A percentile compares a stretch with the other conserved stretches of the same genome.
phyloP scores from a whole-genome alignment of 2,797 vertebrate genomes.

The Cetoscarus ocellatus region DNA sequence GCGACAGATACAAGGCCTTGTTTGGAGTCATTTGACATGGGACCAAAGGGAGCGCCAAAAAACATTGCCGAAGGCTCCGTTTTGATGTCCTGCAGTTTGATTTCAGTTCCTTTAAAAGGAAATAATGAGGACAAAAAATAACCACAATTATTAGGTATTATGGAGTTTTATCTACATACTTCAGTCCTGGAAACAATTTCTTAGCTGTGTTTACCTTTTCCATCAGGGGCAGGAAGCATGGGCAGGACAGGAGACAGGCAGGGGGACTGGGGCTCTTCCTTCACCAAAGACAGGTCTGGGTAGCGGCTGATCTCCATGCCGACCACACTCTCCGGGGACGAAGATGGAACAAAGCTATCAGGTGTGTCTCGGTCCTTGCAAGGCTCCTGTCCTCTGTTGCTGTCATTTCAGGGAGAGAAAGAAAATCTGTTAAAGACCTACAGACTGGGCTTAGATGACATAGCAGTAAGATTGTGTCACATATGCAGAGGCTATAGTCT shows the following conservation, averaged over 20 bases:
- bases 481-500: no score
- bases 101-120: constrained; percentile 86
- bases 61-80: constrained; percentile 89
- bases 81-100: constrained; percentile 92
- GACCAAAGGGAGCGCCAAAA: constrained; percentile 89
- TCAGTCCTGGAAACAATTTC: constrained; percentile 11
- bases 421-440: constrained; percentile 16
- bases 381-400: constrained; percentile 91
- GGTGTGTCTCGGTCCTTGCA: constrained; percentile 95
- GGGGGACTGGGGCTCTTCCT: constrained; percentile 93
- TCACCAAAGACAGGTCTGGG: constrained; percentile 93
- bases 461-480: no score
- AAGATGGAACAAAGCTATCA: constrained; percentile 98
- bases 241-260: constrained; percentile 94
- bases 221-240: constrained; percentile 91
- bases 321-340: constrained; percentile 97
- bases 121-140: neutral
- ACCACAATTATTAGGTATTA: neutral
- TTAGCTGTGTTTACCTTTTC: constrained; percentile 87
- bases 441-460: no score
- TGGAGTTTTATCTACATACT: neutral
- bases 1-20: constrained; percentile 97
- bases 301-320: constrained; percentile 96
- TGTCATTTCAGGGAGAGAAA: constrained; percentile 10
- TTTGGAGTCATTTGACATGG: constrained; percentile 89